Conservation (phyloP, 2,888 invertebrate genomes). For the Parnassius apollo region DNA sequence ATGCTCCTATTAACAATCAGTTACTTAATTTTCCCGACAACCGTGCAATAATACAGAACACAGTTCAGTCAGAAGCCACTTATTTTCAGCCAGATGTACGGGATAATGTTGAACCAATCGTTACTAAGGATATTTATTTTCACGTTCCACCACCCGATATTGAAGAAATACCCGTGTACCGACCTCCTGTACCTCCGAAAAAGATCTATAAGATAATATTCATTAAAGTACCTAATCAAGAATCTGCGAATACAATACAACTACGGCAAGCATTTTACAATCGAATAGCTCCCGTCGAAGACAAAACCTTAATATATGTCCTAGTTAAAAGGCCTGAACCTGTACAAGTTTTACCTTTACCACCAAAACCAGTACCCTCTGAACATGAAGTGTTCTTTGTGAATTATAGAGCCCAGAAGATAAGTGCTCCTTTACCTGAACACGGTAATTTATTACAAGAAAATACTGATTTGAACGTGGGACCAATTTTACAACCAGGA, state of each 20-base stretch:
- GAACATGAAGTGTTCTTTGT: constrained; percentile 89
- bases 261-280: constrained; percentile 79
- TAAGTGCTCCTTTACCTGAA: background rate
- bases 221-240: constrained; percentile 86
- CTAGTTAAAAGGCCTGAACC: constrained; percentile 85
- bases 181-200: constrained; percentile 72
- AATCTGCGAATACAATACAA: constrained; percentile 52
- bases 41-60: constrained; percentile 1
- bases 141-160: constrained; percentile 88
- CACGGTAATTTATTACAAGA: constrained; percentile 12
- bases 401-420: constrained; percentile 62
- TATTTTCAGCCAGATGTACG: background rate
- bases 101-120: constrained; percentile 51
- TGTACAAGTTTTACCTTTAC: constrained; percentile 50
- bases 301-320: constrained; percentile 87
- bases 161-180: constrained; percentile 76
- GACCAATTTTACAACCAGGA: constrained; percentile 36
- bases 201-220: constrained; percentile 89
- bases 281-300: constrained; percentile 78
- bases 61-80: background rate
- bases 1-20: background rate
- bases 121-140: constrained; percentile 87
- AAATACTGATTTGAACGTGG: constrained; percentile 28
- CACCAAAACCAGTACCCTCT: constrained; percentile 35
- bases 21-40: background rate